phyloP scores from a whole-genome alignment of 2,888 invertebrate genomes.

The Dicyrtoma fusca region DNA sequence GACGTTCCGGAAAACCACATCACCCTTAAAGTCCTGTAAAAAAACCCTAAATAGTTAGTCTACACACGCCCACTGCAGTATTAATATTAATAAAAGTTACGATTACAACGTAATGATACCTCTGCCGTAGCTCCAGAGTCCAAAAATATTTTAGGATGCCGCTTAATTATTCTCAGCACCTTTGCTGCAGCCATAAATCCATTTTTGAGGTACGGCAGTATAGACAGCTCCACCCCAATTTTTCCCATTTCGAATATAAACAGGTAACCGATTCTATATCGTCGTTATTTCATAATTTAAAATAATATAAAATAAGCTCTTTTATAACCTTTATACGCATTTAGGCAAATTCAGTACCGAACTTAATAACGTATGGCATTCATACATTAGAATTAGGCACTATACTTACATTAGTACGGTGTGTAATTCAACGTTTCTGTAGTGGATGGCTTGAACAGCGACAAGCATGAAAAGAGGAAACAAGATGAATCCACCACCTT shows the following conservation, averaged over 20 bases:
- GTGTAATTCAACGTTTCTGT: background rate
- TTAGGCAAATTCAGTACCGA: too few species aligned
- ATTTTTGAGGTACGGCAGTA: background rate
- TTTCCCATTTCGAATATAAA: slow-evolving; percentile 8
- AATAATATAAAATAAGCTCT: background rate
- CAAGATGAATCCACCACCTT: background rate
- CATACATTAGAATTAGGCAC: background rate
- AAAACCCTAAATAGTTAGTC: background rate
- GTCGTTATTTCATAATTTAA: too few species aligned
- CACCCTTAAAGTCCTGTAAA: slow-evolving; percentile 3
- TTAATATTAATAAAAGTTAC: background rate
- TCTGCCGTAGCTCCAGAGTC: slow-evolving; percentile 1
- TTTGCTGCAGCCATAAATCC: slow-evolving; percentile 3
- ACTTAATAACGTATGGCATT: background rate
- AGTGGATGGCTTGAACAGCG: background rate
- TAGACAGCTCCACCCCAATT: background rate
- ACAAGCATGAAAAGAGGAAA: background rate
- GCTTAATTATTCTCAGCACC: background rate
- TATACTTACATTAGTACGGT: slow-evolving; percentile 2
- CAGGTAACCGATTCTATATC: background rate
- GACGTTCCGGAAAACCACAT: background rate
- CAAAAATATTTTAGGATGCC: slow-evolving; percentile 18
- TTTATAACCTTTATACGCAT: background rate
- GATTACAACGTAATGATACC: too few species aligned
- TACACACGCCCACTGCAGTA: too few species aligned